Conservation (phyloP, 2,888 invertebrate species). For the Leptura quadrifasciata region DNA sequence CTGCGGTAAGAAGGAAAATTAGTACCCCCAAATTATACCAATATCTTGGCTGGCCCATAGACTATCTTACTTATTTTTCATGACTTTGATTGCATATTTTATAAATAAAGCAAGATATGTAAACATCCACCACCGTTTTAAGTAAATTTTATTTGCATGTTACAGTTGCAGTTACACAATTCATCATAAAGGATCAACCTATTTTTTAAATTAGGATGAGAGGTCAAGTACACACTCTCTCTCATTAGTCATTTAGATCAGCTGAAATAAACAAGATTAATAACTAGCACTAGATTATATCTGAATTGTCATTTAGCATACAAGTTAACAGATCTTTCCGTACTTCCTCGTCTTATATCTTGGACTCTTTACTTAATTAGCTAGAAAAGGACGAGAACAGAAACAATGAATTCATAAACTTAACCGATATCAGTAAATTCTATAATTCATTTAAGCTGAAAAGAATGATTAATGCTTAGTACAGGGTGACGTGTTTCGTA, state of each 20-base stretch:
- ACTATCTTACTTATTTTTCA: too few relatives aligned
- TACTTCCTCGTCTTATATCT: not conserved
- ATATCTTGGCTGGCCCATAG: too few relatives aligned
- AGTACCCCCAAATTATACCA: too few relatives aligned
- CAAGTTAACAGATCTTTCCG: not conserved
- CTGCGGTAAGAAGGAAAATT: too few relatives aligned
- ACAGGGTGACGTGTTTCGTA: not conserved
- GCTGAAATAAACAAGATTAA: not conserved
- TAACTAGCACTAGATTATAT: not conserved
- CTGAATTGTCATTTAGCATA: not conserved
- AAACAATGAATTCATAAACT: not conserved
- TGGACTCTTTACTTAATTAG: not conserved
- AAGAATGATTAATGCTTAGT: not conserved
- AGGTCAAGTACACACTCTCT: not conserved
- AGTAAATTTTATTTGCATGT: too few relatives aligned
- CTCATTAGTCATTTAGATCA: not conserved
- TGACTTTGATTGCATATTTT: too few relatives aligned
- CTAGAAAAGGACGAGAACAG: not conserved
- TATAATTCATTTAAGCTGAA: not conserved
- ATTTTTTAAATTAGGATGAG: too few relatives aligned
- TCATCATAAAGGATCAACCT: too few relatives aligned
- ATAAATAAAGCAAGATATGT: too few relatives aligned
- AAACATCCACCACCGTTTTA: too few relatives aligned
- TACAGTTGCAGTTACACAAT: too few relatives aligned
- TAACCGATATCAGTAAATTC: not conserved